These are phyloP conservation scores for Epiblema foenella DNA, from an alignment of 2,888 invertebrate genomes.

Conservation along the genomic window DNA sequence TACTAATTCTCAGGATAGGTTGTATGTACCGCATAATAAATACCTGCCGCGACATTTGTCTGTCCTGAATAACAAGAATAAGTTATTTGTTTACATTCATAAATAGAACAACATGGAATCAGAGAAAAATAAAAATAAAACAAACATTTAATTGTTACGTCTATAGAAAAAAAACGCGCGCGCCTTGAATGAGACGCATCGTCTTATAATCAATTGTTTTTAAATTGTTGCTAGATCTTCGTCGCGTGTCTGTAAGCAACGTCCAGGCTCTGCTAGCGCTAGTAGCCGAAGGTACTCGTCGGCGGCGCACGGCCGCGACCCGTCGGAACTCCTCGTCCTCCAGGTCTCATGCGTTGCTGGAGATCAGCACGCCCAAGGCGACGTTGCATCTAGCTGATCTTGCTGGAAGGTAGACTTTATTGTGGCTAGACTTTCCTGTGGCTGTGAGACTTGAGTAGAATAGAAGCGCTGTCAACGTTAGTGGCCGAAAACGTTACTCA, in stretches of 20 bases:
- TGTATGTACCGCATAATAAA: background rate
- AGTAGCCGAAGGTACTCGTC: conserved; percentile 85
- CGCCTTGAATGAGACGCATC: background rate
- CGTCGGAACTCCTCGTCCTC: conserved; percentile 89
- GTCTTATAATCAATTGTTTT: background rate
- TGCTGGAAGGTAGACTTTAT: conserved; percentile 69
- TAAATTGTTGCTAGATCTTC: conserved; percentile 80
- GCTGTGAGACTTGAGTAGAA: conserved; percentile 57
- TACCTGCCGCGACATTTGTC: background rate
- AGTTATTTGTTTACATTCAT: too few relatives aligned
- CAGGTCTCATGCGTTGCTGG: conserved; percentile 90
- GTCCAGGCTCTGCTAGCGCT: conserved; percentile 84
- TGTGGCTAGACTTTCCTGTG: conserved; percentile 80
- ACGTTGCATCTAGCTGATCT: conserved; percentile 84
- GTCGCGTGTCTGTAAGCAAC: conserved; percentile 85
- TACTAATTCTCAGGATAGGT: background rate
- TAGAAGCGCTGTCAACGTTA: conserved; percentile 83
- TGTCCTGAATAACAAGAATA: too few relatives aligned
- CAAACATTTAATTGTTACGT: too few relatives aligned
- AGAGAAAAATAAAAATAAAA: too few relatives aligned
- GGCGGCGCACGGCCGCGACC: conserved; percentile 89
- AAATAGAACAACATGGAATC: too few relatives aligned
- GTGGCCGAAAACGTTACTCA: conserved; percentile 87
- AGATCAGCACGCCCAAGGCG: conserved; percentile 85
- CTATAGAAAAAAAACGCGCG: background rate